Conservation (phyloP, 2,113 vertebrate species). For the Takifugu flavidus region DNA sequence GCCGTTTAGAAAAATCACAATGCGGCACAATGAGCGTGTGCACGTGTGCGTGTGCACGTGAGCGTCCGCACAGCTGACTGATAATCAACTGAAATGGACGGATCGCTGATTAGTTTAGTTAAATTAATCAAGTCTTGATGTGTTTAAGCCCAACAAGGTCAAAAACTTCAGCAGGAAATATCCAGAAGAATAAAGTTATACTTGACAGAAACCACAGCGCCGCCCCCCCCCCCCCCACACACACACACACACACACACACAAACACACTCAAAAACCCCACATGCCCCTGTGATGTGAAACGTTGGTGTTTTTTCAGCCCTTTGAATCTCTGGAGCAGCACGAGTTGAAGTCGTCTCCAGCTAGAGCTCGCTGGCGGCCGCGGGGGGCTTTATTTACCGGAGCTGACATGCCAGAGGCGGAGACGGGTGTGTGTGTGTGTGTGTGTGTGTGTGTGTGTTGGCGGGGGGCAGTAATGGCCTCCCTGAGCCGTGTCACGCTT, state of each 20-base stretch:
- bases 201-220: too few relatives aligned
- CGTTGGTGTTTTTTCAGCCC: too few relatives aligned
- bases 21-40: slow-evolving; percentile 38
- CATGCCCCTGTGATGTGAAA: too few relatives aligned
- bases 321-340: too few relatives aligned
- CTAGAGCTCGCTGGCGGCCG: slow-evolving; percentile 36
- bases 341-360: too few relatives aligned
- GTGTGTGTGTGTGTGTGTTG: too few relatives aligned
- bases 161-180: neutral
- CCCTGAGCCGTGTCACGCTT: slow-evolving; percentile 43
- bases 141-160: neutral
- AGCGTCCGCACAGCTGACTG: too few relatives aligned
- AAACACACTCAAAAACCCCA: too few relatives aligned
- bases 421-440: too few relatives aligned
- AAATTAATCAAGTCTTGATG: neutral
- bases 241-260: too few relatives aligned
- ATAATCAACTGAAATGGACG: slow-evolving; percentile 23
- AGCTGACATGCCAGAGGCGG: slow-evolving; percentile 50
- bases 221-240: neutral
- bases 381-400: slow-evolving; percentile 55
- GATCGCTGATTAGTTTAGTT: slow-evolving; percentile 51
- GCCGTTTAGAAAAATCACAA: slow-evolving; percentile 15
- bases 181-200: too few relatives aligned
- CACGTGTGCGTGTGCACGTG: neutral
- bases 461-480: slow-evolving; percentile 60